Conservation (phyloP, 2,888 invertebrate genomes). For the Leptinotarsa peninsularis region DNA sequence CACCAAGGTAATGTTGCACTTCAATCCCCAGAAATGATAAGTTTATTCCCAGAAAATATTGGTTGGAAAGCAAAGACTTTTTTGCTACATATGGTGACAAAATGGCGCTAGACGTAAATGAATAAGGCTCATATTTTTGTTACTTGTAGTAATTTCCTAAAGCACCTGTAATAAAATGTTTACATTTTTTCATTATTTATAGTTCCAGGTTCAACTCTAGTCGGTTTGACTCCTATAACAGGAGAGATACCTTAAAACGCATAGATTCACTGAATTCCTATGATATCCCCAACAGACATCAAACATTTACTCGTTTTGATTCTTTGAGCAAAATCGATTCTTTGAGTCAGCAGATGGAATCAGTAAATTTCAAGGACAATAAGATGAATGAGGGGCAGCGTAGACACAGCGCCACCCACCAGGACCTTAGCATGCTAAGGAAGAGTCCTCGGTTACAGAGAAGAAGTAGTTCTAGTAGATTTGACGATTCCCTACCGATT, state of each 20-base stretch:
- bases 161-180: neutral
- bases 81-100: too few relatives aligned
- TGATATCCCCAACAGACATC: conserved; percentile 45
- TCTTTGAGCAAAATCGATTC: conserved; percentile 68
- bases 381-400: conserved; percentile 57
- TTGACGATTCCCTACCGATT: conserved; percentile 72
- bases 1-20: conserved; percentile 52
- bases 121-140: too few relatives aligned
- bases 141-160: too few relatives aligned
- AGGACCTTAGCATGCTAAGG: conserved; percentile 69
- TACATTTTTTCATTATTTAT: neutral
- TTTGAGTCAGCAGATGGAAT: conserved; percentile 68
- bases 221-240: conserved; percentile 48
- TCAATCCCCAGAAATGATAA: neutral
- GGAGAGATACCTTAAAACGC: conserved; percentile 54
- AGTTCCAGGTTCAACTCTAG: conserved; percentile 50
- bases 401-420: conserved; percentile 71
- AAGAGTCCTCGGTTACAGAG: conserved; percentile 68
- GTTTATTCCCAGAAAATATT: neutral
- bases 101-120: too few relatives aligned
- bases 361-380: conserved; percentile 62
- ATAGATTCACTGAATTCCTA: conserved; percentile 56
- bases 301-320: conserved; percentile 62
- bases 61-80: too few relatives aligned
- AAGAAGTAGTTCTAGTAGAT: conserved; percentile 69